phyloP scores from a whole-genome alignment of 2,888 invertebrate genomes.

The Caenorhabditis sulstoni region DNA sequence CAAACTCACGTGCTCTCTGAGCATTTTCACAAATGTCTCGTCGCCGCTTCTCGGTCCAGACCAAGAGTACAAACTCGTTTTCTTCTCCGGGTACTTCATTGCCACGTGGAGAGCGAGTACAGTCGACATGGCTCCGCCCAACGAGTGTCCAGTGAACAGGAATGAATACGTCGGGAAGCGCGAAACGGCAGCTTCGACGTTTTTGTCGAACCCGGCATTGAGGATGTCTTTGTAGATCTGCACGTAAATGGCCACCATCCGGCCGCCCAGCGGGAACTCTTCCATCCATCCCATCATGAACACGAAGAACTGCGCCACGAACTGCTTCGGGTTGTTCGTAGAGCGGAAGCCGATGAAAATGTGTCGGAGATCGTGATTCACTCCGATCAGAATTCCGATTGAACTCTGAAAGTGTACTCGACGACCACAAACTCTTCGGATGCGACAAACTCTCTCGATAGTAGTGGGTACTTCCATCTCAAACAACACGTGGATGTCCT shows the following conservation, averaged over 20 bases:
- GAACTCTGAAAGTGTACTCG: conserved; percentile 21
- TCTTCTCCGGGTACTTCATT: conserved; percentile 34
- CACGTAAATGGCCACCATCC: conserved; percentile 52
- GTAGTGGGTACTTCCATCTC: conserved; percentile 32
- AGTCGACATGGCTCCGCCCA: conserved; percentile 63
- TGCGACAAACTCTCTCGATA: conserved; percentile 16
- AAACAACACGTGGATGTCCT: conserved; percentile 21
- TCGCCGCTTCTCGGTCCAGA: conserved; percentile 61
- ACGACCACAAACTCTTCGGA: too few relatives aligned
- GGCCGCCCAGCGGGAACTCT: conserved; percentile 47
- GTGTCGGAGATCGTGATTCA: conserved; percentile 46
- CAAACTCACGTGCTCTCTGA: conserved; percentile 29
- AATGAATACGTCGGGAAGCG: conserved; percentile 46
- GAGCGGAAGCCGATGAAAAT: conserved; percentile 53
- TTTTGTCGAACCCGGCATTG: conserved; percentile 42
- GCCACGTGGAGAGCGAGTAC: conserved; percentile 60
- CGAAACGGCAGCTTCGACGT: conserved; percentile 20
- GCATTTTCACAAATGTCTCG: conserved; percentile 56
- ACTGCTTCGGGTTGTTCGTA: conserved; percentile 39
- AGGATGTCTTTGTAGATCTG: conserved; percentile 52
- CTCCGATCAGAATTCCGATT: conserved; percentile 46
- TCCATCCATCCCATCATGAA: conserved; percentile 51
- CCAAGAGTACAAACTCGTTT: conserved; percentile 43
- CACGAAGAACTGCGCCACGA: conserved; percentile 48
- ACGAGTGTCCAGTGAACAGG: conserved; percentile 59